Base-by-base conservation (phyloP, 2,113 vertebrate genomes). In the Leiothrix lutea region DNA sequence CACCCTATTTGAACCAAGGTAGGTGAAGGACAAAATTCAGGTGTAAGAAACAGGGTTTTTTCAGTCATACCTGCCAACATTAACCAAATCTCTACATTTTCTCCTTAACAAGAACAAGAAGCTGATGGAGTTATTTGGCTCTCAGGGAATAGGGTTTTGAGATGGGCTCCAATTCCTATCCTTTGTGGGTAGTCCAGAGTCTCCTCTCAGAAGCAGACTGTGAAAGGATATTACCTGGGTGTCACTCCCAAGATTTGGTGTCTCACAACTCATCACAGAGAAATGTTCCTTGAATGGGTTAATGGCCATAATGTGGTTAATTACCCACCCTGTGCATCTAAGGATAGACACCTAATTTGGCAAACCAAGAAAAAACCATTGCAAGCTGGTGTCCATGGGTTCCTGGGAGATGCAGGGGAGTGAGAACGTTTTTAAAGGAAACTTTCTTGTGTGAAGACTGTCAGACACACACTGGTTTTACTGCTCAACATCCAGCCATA, bases 301-400 rank as follows among this genome's bases (percentile, higher is more conserved):
- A 65, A 38, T 2, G 14, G 10, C 14, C 64, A 87, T 36, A 72
- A 48, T 3, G 14, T 44, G 11, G 12, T 47, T 50, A 50, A 50
- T 50, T 28, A 31, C 19, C 15, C 12, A 14, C 21, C 29, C 26
- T 29, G 9, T 50, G 14, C 14, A 45, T 38, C 33, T 45, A 40
- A 71, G 35, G 25, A 19, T 1, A 44, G 36, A 70, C 16, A n/a
- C 5, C 6, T 22, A 11, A 28, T 23, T 26, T 16, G n/a, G 12
- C 8, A 81, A 74, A 62, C 20, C 14, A 0, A 1, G 9, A 16
- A 31, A 82, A 53, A 38, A 61, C 6, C 18, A 6, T 8, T 54
- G 20, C 10, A 35, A 33, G 5, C 21, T 0, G 0, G 8, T 26
- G 8, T 12, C 44, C 14, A 1, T 4, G 17, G 12, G 8, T 10